Base-by-base conservation (phyloP, 2,888 invertebrate genomes). In the Cryptops parisi region DNA sequence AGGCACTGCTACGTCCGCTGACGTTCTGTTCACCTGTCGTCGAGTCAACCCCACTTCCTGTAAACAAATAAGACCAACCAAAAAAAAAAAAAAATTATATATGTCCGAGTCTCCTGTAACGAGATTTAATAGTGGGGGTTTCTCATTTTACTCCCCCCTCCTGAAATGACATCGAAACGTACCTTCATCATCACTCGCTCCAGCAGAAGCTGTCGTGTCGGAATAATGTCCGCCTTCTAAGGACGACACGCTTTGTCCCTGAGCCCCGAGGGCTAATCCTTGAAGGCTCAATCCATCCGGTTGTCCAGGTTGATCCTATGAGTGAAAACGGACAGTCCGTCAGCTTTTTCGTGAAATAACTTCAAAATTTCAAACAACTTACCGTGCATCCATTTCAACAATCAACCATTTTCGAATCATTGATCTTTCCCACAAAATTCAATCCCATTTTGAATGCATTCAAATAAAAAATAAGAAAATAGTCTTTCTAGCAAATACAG, bases 111-210 rank as follows among this genome's bases (percentile, higher is more conserved):
- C n/a, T n/a, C n/a, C n/a, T n/a, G n/a, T n/a, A n/a, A n/a, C n/a
- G n/a, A n/a, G n/a, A n/a, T n/a, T n/a, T n/a, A n/a, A n/a, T n/a
- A n/a, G n/a, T n/a, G n/a, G n/a, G n/a, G n/a, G n/a, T n/a, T n/a
- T n/a, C n/a, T n/a, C n/a, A n/a, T n/a, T n/a, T n/a, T n/a, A n/a
- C n/a, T n/a, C n/a, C n/a, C n/a, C n/a, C n/a, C n/a, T n/a, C n/a
- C n/a, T n/a, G n/a, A n/a, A n/a, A n/a, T n/a, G n/a, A n/a, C n/a
- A 59, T 90, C n/a, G n/a, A n/a, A n/a, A n/a, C n/a, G n/a, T 91
- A 51, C 86, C 93, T 69, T 94, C 94, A 68, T 90, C 90, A 66
- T 94, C 94, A 9, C 90, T 90, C 3, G 88, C 90, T 50, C 79
- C 86, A 2, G 88, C 85, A 17, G 90, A 86, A 19, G 85, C 84